Conservation (phyloP, 2,888 invertebrate genomes). For the Caenorhabditis sp. region DNA sequence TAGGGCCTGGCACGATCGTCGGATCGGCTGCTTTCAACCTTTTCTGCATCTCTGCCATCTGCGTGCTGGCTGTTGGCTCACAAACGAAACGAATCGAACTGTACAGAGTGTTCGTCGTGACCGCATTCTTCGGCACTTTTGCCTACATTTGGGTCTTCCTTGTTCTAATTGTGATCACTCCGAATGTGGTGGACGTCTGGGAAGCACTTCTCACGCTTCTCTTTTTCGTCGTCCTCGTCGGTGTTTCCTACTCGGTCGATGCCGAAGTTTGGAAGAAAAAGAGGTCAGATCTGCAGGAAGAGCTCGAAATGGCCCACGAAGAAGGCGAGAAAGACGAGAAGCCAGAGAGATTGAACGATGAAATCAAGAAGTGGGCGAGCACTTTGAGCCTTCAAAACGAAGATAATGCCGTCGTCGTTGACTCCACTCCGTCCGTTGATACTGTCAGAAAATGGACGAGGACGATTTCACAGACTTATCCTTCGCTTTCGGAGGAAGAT, state of each 20-base stretch:
- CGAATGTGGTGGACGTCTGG: constrained; percentile 80
- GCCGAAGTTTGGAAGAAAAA: constrained; percentile 75
- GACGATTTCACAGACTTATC: constrained; percentile 65
- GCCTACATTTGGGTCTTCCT: constrained; percentile 83
- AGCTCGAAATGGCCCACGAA: constrained; percentile 51
- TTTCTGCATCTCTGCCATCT: constrained; percentile 82
- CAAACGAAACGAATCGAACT: constrained; percentile 67
- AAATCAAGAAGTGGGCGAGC: constrained; percentile 61
- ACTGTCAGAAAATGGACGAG: constrained; percentile 60
- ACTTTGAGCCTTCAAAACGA: constrained; percentile 16
- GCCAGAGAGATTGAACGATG: constrained; percentile 44
- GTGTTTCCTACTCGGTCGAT: constrained; percentile 82
- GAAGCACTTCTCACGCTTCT: constrained; percentile 83
- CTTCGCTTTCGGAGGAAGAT: constrained; percentile 66
- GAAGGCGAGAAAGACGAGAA: constrained; percentile 33
- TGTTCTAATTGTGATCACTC: constrained; percentile 62
- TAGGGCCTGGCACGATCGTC: constrained; percentile 83
- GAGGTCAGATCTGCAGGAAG: constrained; percentile 41
- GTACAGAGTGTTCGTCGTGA: constrained; percentile 80
- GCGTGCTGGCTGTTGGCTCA: constrained; percentile 80
- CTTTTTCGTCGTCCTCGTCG: constrained; percentile 82
- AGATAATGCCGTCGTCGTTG: constrained; percentile 37
- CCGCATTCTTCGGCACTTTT: constrained; percentile 81
- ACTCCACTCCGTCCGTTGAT: constrained; percentile 51
- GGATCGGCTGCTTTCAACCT: constrained; percentile 84